Percentiles rank a stretch among this genome's conserved stretches.
phyloP scores from a whole-genome alignment of 2,888 invertebrate species.

The Eilema depressum region DNA sequence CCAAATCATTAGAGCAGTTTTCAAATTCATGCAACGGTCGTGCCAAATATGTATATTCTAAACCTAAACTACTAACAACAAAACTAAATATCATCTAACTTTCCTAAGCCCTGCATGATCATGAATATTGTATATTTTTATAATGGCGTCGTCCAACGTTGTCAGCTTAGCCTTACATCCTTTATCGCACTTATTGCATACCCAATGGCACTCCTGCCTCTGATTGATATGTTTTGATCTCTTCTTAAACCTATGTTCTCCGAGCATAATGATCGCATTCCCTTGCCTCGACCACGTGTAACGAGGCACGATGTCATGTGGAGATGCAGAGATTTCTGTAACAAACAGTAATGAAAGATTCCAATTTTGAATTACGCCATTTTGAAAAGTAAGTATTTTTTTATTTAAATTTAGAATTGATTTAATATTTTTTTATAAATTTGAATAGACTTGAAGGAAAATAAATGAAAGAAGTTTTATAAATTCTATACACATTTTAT shows the following conservation, averaged over 20 bases:
- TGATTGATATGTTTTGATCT: slow-evolving; percentile 74
- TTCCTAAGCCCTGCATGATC: slow-evolving; percentile 69
- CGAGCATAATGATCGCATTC: slow-evolving; percentile 79
- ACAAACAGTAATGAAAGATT: background rate
- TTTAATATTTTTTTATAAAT: background rate
- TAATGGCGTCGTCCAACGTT: slow-evolving; percentile 75
- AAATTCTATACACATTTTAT: slow-evolving; percentile 9
- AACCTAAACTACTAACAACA: background rate
- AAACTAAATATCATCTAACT: slow-evolving; percentile 47
- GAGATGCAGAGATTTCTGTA: slow-evolving; percentile 48
- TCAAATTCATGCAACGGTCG: no score
- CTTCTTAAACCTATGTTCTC: slow-evolving; percentile 80
- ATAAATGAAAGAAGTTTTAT: background rate
- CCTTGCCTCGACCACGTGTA: slow-evolving; percentile 82
- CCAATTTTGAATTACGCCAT: background rate
- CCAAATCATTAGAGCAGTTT: background rate
- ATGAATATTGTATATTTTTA: slow-evolving; percentile 75
- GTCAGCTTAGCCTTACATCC: slow-evolving; percentile 81
- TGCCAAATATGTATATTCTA: no score
- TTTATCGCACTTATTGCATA: slow-evolving; percentile 79
- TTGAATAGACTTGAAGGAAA: background rate
- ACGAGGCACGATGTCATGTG: slow-evolving; percentile 64
- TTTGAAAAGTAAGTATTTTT: background rate
- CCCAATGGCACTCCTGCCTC: slow-evolving; percentile 79
- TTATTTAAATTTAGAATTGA: no score